A percentile compares a stretch with the other conserved stretches of the same genome.
Evolutionary conservation across 2,113 vertebrate genomes (phyloP).

Genomic region (Scortum barcoo): DNA sequence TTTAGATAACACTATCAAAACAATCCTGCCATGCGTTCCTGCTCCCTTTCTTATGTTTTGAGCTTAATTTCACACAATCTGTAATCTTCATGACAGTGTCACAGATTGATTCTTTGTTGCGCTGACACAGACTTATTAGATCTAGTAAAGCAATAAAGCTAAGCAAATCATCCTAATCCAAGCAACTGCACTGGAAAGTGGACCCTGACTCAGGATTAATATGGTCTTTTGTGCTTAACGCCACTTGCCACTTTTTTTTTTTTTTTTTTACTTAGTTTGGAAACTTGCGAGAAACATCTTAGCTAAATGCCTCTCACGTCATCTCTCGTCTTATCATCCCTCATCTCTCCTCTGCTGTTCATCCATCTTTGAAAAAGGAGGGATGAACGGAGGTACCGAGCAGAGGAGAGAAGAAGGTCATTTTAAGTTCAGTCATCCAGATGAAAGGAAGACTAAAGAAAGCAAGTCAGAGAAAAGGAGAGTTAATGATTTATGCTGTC

Average conservation of each 20-base stretch:
- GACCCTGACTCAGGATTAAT: background rate
- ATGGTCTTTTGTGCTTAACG: background rate
- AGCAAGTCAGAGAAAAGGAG: constrained; percentile 52
- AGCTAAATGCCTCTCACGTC: constrained; percentile 1
- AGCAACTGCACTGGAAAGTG: background rate
- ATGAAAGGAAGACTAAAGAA: constrained; percentile 63
- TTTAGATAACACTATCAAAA: background rate
- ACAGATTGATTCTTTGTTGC: background rate
- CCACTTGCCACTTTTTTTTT: too few species aligned
- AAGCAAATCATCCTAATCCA: background rate
- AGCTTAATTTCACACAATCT: background rate
- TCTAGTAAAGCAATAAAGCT: background rate
- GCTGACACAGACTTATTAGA: background rate
- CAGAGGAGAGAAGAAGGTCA: constrained; percentile 51
- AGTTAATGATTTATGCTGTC: constrained; percentile 69
- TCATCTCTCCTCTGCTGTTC: constrained; percentile 14
- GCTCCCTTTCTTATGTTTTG: background rate
- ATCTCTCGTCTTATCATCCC: background rate
- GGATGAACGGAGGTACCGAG: constrained; percentile 39
- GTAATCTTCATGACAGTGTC: background rate
- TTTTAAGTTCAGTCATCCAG: constrained; percentile 58
- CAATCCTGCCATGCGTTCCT: background rate
- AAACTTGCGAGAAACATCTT: constrained; percentile 4
- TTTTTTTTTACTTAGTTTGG: background rate
- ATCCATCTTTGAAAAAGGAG: constrained; percentile 45